A percentile compares a stretch with the other conserved stretches of the same genome.
These are phyloP conservation scores for Rhynchotus rufescens DNA, from an alignment of 2,797 vertebrate genomes.

Conservation along the genomic window DNA sequence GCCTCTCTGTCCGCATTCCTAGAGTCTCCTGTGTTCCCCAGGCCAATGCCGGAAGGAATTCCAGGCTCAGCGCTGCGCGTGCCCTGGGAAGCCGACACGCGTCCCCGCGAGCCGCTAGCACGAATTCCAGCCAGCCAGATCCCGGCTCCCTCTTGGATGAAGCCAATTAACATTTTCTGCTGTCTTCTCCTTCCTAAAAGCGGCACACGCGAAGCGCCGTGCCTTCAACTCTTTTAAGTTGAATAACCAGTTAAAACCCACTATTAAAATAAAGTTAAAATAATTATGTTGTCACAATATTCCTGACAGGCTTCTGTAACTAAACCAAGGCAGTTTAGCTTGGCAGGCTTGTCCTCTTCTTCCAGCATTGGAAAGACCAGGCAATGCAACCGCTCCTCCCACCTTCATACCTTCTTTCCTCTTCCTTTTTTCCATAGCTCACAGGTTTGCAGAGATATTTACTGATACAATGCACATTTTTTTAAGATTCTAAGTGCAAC, in stretches of 20 bases:
- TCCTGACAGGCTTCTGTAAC: slow-evolving; percentile 3
- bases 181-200: background rate
- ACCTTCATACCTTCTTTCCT: background rate
- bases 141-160: background rate
- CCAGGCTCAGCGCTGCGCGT: background rate
- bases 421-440: background rate
- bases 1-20: too few relatives aligned
- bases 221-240: background rate
- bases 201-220: background rate
- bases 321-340: background rate
- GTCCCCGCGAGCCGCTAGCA: background rate
- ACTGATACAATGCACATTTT: background rate
- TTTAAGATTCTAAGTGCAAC: background rate
- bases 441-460: background rate
- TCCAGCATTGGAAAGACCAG: background rate
- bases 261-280: slow-evolving; percentile 22
- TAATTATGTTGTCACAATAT: slow-evolving; percentile 26
- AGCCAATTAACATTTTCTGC: background rate
- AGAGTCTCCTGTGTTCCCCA: background rate
- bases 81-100: background rate
- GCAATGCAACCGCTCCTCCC: background rate
- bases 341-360: slow-evolving; percentile 20
- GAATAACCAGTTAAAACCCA: slow-evolving; percentile 10
- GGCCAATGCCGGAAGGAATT: too few relatives aligned
- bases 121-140: background rate